Conservation (phyloP, 2,888 invertebrate genomes). For the Rotaria macrura region DNA sequence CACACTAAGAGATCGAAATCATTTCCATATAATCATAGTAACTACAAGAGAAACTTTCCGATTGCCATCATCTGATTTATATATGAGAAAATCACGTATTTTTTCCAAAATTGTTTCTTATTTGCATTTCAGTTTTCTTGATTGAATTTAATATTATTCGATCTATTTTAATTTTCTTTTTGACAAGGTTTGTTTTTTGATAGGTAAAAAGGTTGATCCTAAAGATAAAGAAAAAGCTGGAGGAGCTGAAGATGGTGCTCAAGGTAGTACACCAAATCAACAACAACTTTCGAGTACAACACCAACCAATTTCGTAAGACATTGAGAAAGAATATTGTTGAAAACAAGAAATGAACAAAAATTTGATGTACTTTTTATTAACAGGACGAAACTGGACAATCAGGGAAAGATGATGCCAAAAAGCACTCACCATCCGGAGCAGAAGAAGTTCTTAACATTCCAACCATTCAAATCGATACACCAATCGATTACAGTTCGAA, state of each 20-base stretch:
- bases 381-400: neutral
- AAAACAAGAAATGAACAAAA: too few species aligned
- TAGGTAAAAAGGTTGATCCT: slow-evolving; percentile 40
- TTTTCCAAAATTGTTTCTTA: neutral
- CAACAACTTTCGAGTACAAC: slow-evolving; percentile 23
- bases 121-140: neutral
- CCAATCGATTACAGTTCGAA: slow-evolving; percentile 34
- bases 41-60: neutral
- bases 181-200: neutral
- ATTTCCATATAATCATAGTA: neutral
- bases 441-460: slow-evolving; percentile 24
- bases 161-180: neutral
- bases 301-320: neutral
- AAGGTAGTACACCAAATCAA: slow-evolving; percentile 35
- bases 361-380: neutral
- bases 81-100: neutral
- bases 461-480: slow-evolving; percentile 41
- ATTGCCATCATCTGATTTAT: neutral
- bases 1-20: neutral
- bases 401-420: neutral
- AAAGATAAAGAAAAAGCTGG: slow-evolving; percentile 40
- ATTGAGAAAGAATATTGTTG: too few species aligned
- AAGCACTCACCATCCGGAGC: neutral
- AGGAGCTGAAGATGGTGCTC: slow-evolving; percentile 40
- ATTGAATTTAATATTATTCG: too few species aligned